Percentiles rank a stretch among this genome's conserved stretches.
phyloP scores from a whole-genome alignment of 2,888 invertebrate species.

The Hypolimnas misippus region DNA sequence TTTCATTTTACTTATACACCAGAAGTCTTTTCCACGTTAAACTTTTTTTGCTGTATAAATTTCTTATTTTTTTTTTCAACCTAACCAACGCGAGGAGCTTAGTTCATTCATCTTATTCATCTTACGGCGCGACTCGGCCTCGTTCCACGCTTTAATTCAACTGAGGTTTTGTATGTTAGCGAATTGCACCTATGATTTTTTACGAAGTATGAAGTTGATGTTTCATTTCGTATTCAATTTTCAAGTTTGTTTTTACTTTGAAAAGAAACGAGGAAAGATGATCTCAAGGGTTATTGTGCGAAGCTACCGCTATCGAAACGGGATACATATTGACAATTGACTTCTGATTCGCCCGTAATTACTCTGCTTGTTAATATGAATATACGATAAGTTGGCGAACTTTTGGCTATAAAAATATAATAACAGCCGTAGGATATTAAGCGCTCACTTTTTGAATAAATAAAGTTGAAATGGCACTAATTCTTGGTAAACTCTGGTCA shows the following conservation, averaged over 20 bases:
- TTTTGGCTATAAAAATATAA: too few species aligned
- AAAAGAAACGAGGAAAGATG: not conserved
- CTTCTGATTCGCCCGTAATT: too few species aligned
- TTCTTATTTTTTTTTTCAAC: not conserved
- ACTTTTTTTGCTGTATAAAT: not conserved
- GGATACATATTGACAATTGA: too few species aligned
- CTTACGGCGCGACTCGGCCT: conserved; percentile 26
- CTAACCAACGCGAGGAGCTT: not conserved
- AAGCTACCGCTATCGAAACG: too few species aligned
- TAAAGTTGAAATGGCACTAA: too few species aligned
- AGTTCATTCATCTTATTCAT: conserved; percentile 26
- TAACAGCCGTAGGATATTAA: too few species aligned
- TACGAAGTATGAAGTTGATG: not conserved
- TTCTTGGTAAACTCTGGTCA: too few species aligned
- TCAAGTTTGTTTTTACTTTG: not conserved
- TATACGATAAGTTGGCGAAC: too few species aligned
- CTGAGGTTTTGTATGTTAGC: conserved; percentile 27
- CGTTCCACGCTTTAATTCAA: conserved; percentile 27
- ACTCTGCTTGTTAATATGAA: not conserved
- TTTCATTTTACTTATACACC: too few species aligned
- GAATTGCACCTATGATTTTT: conserved; percentile 11
- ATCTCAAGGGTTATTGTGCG: too few species aligned
- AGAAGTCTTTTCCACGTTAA: not conserved
- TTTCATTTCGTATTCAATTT: conserved; percentile 1
- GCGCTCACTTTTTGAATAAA: too few species aligned